Percentiles rank a stretch among this genome's conserved stretches.
These are phyloP conservation scores for Pentamera pediparva DNA, from an alignment of 53 echinoderm and acorn worm genomes.

Conservation along the genomic window DNA sequence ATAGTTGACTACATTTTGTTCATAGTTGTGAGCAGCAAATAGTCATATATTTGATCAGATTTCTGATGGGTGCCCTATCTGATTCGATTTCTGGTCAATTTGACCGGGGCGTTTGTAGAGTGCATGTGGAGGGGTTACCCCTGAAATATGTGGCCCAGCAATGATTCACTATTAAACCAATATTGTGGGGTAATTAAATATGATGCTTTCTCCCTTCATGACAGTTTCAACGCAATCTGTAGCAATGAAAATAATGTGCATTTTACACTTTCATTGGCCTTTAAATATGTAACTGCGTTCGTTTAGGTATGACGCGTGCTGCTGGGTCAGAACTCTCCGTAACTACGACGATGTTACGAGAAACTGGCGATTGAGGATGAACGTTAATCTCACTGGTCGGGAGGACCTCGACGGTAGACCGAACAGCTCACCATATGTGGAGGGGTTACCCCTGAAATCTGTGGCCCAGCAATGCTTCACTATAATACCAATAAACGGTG, in stretches of 20 bases:
- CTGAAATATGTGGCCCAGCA: constrained; percentile 1
- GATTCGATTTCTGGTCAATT: too few relatives aligned
- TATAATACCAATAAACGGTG: constrained; percentile 12
- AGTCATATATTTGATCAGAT: too few relatives aligned
- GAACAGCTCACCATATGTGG: constrained; percentile 9
- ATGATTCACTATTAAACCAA: constrained; percentile 1
- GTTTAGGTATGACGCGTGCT: constrained; percentile 13
- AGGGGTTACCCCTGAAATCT: constrained; percentile 12
- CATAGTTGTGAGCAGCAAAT: too few relatives aligned
- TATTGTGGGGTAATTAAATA: too few relatives aligned
- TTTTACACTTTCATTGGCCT: too few relatives aligned
- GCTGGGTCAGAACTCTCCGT: background rate
- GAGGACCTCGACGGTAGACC: background rate
- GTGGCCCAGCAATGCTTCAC: constrained; percentile 3
- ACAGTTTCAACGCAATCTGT: too few relatives aligned
- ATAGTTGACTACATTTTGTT: too few relatives aligned
- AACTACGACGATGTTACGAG: constrained; percentile 5
- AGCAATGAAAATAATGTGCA: too few relatives aligned
- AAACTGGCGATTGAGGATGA: background rate
- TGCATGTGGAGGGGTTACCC: constrained; percentile 13
- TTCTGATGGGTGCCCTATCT: too few relatives aligned
- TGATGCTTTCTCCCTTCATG: too few relatives aligned
- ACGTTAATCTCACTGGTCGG: background rate
- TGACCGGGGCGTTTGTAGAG: too few relatives aligned
- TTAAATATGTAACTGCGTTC: too few relatives aligned